These are phyloP conservation scores for Pelodytes ibericus DNA, from an alignment of 2,797 vertebrate genomes.

Conservation along the genomic window DNA sequence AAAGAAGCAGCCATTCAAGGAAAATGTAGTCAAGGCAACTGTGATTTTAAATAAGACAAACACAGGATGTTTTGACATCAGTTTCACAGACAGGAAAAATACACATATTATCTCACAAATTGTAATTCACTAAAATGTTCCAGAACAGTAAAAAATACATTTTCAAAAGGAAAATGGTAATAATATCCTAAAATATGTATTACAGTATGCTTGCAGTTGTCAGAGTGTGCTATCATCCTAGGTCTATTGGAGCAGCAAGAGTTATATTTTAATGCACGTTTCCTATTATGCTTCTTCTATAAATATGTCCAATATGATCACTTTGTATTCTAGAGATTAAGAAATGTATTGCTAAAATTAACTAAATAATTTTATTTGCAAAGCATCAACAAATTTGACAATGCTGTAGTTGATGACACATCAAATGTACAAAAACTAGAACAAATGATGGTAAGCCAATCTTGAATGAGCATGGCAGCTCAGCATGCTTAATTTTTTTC, in stretches of 20 bases:
- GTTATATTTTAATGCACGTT: background rate
- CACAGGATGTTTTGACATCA: slow-evolving; percentile 43
- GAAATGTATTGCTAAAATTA: too few relatives aligned
- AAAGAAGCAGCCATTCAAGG: slow-evolving; percentile 43
- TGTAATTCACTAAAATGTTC: slow-evolving; percentile 36
- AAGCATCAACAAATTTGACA: too few relatives aligned
- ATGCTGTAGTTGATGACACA: too few relatives aligned
- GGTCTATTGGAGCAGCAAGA: background rate
- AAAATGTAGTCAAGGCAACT: slow-evolving; percentile 52
- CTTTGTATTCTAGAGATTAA: too few relatives aligned
- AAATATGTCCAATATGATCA: too few relatives aligned
- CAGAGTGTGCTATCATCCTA: too few relatives aligned
- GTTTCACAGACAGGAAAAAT: slow-evolving; percentile 45
- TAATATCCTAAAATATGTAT: background rate
- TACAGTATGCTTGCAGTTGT: background rate
- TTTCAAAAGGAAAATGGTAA: slow-evolving; percentile 26
- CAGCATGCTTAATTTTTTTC: too few relatives aligned
- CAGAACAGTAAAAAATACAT: slow-evolving; percentile 24
- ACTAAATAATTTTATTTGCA: too few relatives aligned
- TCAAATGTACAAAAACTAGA: too few relatives aligned
- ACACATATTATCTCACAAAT: slow-evolving; percentile 34
- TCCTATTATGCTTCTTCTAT: background rate
- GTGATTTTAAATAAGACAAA: slow-evolving; percentile 48
- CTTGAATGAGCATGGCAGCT: too few relatives aligned
- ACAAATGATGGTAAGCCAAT: too few relatives aligned